A percentile compares a stretch with the other conserved stretches of the same genome.
Conservation (phyloP, 2,797 vertebrate genomes). For the Nannoperca australis region DNA sequence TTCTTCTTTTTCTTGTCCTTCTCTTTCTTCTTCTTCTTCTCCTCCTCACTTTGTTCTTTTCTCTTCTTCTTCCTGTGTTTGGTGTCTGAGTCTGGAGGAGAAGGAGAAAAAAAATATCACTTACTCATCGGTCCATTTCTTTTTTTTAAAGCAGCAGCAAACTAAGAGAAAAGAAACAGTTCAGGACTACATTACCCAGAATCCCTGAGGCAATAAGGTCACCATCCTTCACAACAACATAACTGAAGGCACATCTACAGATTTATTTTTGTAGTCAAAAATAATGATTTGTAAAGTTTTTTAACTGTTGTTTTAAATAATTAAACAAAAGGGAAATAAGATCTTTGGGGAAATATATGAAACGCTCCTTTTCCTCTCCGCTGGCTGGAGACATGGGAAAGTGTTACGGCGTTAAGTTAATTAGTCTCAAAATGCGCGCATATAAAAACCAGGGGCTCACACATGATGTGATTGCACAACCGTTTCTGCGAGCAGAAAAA, state of each 20-base stretch:
- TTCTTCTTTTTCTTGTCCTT: slow-evolving; percentile 31
- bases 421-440: too few species aligned
- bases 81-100: slow-evolving; percentile 80
- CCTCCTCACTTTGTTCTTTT: slow-evolving; percentile 76
- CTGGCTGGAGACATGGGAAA: too few species aligned
- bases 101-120: slow-evolving; percentile 11
- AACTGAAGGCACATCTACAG: neutral
- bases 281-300: too few species aligned
- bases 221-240: neutral
- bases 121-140: neutral
- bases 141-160: neutral
- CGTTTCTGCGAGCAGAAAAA: too few species aligned
- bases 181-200: slow-evolving; percentile 2
- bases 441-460: too few species aligned
- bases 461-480: too few species aligned
- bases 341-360: too few species aligned
- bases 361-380: too few species aligned
- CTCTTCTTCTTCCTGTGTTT: slow-evolving; percentile 86
- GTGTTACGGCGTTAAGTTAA: too few species aligned
- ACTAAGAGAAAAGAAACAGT: neutral
- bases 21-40: slow-evolving; percentile 67
- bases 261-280: too few species aligned
- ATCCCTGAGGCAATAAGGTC: neutral
- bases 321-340: too few species aligned
- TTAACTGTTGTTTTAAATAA: too few species aligned